Percentiles rank a stretch among this genome's conserved stretches.
Evolutionary conservation across 2,797 vertebrate species (phyloP).

Genomic region (Austrolebias charrua): DNA sequence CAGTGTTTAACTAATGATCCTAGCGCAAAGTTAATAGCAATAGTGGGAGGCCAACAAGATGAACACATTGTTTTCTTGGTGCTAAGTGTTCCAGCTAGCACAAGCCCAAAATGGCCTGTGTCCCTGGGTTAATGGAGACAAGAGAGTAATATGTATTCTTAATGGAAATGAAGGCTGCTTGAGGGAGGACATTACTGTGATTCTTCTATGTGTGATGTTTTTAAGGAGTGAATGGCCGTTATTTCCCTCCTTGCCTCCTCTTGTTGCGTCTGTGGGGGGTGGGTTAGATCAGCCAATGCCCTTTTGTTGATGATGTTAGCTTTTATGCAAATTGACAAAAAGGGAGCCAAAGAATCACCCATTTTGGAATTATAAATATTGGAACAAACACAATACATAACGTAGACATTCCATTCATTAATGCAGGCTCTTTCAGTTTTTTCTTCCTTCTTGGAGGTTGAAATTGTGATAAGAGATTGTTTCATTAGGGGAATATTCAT

Average conservation of each 20-base stretch:
- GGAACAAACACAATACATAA: constrained; percentile 22
- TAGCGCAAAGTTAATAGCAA: constrained; percentile 64
- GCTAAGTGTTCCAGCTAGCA: constrained; percentile 52
- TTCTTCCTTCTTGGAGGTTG: constrained; percentile 24
- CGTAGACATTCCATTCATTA: constrained; percentile 10
- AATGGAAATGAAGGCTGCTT: constrained; percentile 70
- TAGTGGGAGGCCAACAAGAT: constrained; percentile 65
- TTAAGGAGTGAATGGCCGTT: constrained; percentile 58
- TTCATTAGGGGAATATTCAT: constrained; percentile 72
- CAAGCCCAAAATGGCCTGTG: constrained; percentile 41
- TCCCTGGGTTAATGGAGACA: constrained; percentile 57
- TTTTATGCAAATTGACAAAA: constrained; percentile 45
- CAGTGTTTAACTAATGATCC: constrained; percentile 74
- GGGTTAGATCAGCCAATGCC: constrained; percentile 42
- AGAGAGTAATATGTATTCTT: constrained; percentile 64
- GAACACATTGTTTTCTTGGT: constrained; percentile 52
- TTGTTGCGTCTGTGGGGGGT: constrained; percentile 52
- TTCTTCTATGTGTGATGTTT: constrained; percentile 65
- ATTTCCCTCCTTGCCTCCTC: constrained; percentile 50
- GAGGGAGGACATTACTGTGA: constrained; percentile 63
- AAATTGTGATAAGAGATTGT: constrained; percentile 53
- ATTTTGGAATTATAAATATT: constrained; percentile 19
- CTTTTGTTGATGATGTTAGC: constrained; percentile 54
- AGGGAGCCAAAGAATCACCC: constrained; percentile 41
- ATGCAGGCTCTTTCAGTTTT: constrained; percentile 5